These are phyloP conservation scores for Coptodon rendalli DNA, from an alignment of 2,113 vertebrate genomes.

Conservation along the genomic window DNA sequence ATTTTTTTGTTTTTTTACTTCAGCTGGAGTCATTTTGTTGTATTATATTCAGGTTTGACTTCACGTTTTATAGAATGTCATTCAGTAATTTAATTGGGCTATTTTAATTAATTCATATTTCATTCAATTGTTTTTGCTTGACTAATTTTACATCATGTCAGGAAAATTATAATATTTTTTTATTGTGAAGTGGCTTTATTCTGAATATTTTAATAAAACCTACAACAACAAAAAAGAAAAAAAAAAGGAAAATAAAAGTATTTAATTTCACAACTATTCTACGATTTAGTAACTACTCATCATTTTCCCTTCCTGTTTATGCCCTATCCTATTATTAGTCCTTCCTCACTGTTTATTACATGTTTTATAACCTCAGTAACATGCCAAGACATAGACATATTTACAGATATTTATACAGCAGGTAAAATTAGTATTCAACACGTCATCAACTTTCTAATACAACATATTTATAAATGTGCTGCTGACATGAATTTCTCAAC, in stretches of 20 bases:
- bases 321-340: fast-evolving
- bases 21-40: fast-evolving
- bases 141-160: not conserved
- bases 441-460: not conserved
- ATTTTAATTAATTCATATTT: fast-evolving
- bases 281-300: not conserved
- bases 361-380: not conserved
- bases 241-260: not conserved
- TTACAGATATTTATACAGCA: not conserved
- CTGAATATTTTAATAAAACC: not conserved
- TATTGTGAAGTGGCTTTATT: not conserved
- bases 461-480: not conserved
- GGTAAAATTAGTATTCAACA: not conserved
- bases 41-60: not conserved
- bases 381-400: not conserved
- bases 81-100: not conserved
- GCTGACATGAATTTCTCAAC: not conserved
- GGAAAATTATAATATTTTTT: not conserved
- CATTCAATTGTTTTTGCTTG: not conserved
- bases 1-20: not conserved
- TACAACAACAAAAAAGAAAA: not conserved
- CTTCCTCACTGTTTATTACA: not conserved
- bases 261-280: not conserved
- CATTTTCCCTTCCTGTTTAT: not conserved
- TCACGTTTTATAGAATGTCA: fast-evolving